A percentile compares a stretch with the other conserved stretches of the same genome.
phyloP scores from a whole-genome alignment of 2,113 vertebrate genomes.

The Cheirogaleus medius region DNA sequence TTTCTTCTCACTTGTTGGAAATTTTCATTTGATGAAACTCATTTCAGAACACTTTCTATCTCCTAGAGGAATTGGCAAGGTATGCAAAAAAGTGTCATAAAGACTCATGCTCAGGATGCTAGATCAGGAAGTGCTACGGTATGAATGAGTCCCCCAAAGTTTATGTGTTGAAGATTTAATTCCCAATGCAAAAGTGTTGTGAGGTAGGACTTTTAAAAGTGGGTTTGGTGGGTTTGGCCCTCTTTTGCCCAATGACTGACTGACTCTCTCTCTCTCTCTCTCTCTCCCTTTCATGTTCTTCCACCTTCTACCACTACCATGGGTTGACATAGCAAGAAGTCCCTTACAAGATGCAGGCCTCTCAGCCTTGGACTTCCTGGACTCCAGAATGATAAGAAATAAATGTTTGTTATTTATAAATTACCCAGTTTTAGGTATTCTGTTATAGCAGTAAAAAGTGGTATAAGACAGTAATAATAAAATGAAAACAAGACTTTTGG shows the following conservation, averaged over 20 bases:
- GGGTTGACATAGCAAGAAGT: background rate
- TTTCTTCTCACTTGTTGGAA: background rate
- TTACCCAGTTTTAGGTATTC: background rate
- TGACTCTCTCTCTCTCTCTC: background rate
- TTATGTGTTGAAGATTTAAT: background rate
- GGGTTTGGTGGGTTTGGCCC: background rate
- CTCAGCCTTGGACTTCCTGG: background rate
- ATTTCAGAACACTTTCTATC: background rate
- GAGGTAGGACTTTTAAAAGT: background rate
- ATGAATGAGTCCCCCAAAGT: background rate
- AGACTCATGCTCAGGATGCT: background rate
- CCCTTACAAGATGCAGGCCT: background rate
- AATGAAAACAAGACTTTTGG: background rate
- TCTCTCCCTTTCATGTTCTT: background rate
- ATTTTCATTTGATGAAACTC: background rate
- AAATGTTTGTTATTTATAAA: background rate
- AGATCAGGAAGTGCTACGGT: background rate
- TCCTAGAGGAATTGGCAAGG: background rate
- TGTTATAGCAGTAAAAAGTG: background rate
- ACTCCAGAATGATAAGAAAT: background rate
- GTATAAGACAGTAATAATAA: background rate
- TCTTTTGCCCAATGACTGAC: too few species aligned
- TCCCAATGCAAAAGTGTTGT: background rate
- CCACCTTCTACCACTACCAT: background rate
- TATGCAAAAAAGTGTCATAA: background rate